Base-by-base conservation (phyloP, 2,113 vertebrate species). In the Ictalurus furcatus region DNA sequence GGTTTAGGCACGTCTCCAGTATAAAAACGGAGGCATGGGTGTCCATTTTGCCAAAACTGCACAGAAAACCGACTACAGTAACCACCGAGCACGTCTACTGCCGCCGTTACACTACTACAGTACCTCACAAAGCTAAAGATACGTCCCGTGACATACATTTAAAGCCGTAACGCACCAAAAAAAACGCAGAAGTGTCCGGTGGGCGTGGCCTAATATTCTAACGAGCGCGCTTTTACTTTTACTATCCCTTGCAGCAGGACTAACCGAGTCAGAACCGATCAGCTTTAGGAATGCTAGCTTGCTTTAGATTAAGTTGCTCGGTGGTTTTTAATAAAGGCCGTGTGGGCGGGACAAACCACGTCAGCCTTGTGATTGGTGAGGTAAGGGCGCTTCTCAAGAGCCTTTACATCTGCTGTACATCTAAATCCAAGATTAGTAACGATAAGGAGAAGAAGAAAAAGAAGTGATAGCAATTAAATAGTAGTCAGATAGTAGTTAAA, bases 51-150 rank as follows among this genome's bases (percentile, higher is more conserved):
- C 40, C 8, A 28, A 48, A 48, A 12, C 44, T 7, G 34, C 30
- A 3, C 54, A 80, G 12, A 54, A 25, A 56, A 58, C 28, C 44
- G 7, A 54, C 69, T 12, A 30, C 16, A 44, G 9, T 25, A 67
- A 89, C 25, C 74, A 85, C 83, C 74, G 74, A 88, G 63, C 58
- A 16, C 30, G 28, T 63, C 56, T 54, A 13, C 88, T n/a, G 73
- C 44, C 85, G 81, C 81, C 56, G 12, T 83, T 44, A 23, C 37
- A 74, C 17, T 11, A 23, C 37, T 48, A 52, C 23, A 52, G 11
- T 7, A 52, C 11, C 4, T 28, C 40, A 48, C 74, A 12, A 25
- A 28, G 21, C 37, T 78, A 79, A 44, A 40, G 19, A 30, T 25
- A 71, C 19, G 73, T 44, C 30, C 71, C 3, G 30, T 40, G 17